Evolutionary conservation across 2,113 vertebrate genomes (phyloP).

Genomic region (Loxodonta africana): DNA sequence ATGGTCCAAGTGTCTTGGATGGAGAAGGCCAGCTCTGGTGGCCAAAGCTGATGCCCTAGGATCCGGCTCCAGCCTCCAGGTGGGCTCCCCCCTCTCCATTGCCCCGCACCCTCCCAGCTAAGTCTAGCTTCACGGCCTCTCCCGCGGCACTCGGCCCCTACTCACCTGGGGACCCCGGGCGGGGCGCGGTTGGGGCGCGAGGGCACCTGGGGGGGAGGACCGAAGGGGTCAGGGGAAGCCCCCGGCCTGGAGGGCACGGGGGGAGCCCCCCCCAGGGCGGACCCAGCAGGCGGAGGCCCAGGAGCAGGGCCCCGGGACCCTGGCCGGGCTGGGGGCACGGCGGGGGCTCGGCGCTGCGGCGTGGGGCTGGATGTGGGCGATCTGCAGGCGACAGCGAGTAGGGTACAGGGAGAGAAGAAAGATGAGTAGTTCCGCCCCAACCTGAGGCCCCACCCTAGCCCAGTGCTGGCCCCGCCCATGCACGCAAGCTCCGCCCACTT

Average conservation of each 20-base stretch:
- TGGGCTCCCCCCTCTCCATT: not conserved
- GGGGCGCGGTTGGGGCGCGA: constrained; percentile 98
- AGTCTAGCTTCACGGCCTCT: constrained; percentile 25
- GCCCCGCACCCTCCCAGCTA: constrained; percentile 43
- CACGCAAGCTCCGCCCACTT: constrained; percentile 64
- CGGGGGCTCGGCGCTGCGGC: constrained; percentile 96
- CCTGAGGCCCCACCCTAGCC: not conserved
- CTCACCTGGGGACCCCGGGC: constrained; percentile 98
- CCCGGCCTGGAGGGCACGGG: constrained; percentile 98
- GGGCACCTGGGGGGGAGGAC: constrained; percentile 96
- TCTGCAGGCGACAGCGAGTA: constrained; percentile 85
- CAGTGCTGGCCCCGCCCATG: constrained; percentile 66
- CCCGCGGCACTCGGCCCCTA: constrained; percentile 50
- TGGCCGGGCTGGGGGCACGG: constrained; percentile 95
- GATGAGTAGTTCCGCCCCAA: constrained; percentile 44
- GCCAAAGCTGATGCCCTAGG: not conserved
- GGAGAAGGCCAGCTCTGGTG: not conserved
- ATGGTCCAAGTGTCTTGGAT: not conserved
- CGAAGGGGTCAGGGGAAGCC: constrained; percentile 97
- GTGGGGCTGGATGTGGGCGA: constrained; percentile 98
- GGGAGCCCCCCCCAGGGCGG: constrained; percentile 92
- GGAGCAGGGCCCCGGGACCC: constrained; percentile 96
- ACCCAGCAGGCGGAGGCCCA: constrained; percentile 94
- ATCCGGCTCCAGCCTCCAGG: not conserved
- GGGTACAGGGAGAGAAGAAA: not conserved